phyloP scores from a whole-genome alignment of 2,797 vertebrate species.

The Micromesistius poutassou region DNA sequence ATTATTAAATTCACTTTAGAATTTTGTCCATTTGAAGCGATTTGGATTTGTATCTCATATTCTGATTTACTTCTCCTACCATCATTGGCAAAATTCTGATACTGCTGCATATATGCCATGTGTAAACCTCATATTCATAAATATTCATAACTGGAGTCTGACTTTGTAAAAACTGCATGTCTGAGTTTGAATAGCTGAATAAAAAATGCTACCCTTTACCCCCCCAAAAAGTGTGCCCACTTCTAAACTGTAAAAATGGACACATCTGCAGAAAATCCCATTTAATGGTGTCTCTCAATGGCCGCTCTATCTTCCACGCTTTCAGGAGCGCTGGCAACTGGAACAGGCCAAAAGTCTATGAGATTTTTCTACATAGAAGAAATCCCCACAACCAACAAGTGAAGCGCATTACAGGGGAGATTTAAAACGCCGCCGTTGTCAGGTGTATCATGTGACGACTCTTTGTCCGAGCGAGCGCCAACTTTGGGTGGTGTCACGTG shows the following conservation, averaged over 20 bases:
- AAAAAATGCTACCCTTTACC: not conserved
- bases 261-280: slow-evolving; percentile 10
- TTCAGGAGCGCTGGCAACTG: slow-evolving; percentile 10
- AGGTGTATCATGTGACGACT: slow-evolving; percentile 39
- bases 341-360: not conserved
- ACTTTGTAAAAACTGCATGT: slow-evolving; percentile 5
- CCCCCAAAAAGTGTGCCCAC: not conserved
- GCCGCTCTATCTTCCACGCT: slow-evolving; percentile 1
- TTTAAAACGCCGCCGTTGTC: slow-evolving; percentile 45
- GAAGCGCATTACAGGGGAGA: not conserved
- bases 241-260: slow-evolving; percentile 7
- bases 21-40: not conserved
- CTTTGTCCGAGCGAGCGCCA: slow-evolving; percentile 42
- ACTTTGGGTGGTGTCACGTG: slow-evolving; percentile 30
- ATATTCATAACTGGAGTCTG: slow-evolving; percentile 1
- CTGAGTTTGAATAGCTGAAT: slow-evolving; percentile 2
- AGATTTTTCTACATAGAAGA: not conserved
- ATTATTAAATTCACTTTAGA: not conserved
- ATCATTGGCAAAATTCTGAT: not conserved
- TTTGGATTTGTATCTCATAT: not conserved
- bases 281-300: slow-evolving; percentile 11
- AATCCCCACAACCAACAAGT: slow-evolving; percentile 1
- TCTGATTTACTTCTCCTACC: not conserved
- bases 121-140: not conserved
- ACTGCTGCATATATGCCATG: not conserved